Percentiles rank a stretch among this genome's conserved stretches.
phyloP scores from a whole-genome alignment of 35 echinoderm and acorn worm species.

The Lytechinus pictus region DNA sequence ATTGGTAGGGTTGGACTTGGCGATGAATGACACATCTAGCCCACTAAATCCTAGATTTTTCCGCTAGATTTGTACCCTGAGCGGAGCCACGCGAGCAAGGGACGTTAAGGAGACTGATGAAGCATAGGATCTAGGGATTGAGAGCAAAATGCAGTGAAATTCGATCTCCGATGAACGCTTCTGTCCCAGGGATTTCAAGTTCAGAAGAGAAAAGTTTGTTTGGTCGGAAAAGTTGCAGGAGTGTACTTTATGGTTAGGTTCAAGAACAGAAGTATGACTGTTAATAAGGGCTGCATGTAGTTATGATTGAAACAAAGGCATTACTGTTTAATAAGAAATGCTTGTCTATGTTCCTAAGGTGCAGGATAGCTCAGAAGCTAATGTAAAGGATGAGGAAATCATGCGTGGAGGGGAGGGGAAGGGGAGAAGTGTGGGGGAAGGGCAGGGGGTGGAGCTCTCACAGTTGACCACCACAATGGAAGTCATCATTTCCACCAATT shows the following conservation, averaged over 20 bases:
- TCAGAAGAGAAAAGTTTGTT: background rate
- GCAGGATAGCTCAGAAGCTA: background rate
- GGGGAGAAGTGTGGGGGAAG: no score
- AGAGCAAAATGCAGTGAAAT: background rate
- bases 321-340: background rate
- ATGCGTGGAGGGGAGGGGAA: no score
- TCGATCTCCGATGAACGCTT: background rate
- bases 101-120: background rate
- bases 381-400: no score
- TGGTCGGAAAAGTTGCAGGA: background rate
- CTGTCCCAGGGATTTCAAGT: background rate
- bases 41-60: constrained; percentile 13
- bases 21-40: background rate
- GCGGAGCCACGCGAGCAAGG: background rate
- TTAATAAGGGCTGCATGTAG: background rate
- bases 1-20: background rate
- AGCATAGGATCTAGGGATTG: background rate
- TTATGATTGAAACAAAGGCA: background rate
- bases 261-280: background rate
- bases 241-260: background rate
- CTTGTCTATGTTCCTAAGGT: background rate
- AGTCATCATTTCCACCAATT: no score
- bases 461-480: no score
- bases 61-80: background rate
- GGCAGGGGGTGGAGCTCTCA: no score